phyloP scores from a whole-genome alignment of 2,113 vertebrate species.

The Leucoraja erinaceus region DNA sequence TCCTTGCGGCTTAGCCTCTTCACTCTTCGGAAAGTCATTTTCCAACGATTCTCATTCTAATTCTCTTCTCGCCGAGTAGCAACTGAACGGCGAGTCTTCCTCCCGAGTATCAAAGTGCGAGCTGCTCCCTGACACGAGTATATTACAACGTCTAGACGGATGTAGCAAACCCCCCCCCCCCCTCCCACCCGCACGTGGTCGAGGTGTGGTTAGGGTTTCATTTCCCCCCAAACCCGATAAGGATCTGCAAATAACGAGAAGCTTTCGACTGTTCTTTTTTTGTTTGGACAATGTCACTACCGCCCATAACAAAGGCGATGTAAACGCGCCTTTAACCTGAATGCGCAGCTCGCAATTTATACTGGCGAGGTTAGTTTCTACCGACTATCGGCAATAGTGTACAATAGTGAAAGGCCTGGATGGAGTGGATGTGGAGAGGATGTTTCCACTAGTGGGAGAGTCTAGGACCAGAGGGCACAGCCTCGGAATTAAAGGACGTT shows the following conservation, averaged over 20 bases:
- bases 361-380: background rate
- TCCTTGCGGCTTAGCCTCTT: conserved; percentile 28
- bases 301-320: background rate
- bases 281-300: background rate
- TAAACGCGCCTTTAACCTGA: background rate
- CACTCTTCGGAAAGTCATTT: conserved; percentile 34
- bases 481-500: no score
- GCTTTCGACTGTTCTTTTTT: background rate
- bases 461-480: no score
- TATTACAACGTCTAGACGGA: background rate
- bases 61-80: background rate
- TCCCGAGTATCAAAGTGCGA: background rate
- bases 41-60: background rate
- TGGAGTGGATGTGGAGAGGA: no score
- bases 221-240: background rate
- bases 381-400: background rate
- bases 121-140: background rate
- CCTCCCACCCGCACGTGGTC: background rate
- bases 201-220: conserved; percentile 11
- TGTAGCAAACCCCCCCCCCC: background rate
- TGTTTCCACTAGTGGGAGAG: no score
- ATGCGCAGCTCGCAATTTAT: background rate
- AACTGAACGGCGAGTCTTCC: background rate
- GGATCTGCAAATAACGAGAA: background rate
- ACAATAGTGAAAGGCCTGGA: no score